Evolutionary conservation across 2,888 invertebrate species (phyloP).

Genomic region (Dexiosoma caninum): DNA sequence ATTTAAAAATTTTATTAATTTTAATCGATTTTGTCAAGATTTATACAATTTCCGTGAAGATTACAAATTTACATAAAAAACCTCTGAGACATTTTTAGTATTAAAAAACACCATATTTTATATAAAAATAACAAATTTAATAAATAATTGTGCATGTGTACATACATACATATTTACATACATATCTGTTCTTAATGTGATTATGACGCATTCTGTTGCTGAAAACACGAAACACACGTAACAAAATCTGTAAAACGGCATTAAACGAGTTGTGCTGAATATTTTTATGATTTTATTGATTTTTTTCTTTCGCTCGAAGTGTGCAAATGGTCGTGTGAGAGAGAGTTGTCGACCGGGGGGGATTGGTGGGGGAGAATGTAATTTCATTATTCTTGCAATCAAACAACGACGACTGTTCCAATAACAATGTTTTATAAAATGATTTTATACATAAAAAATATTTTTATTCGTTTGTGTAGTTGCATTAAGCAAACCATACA

Average conservation of each 20-base stretch:
- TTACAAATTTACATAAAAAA: slow-evolving; percentile 24
- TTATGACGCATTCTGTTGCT: slow-evolving; percentile 46
- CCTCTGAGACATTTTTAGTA: not conserved
- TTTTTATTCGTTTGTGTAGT: no score
- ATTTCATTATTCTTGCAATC: no score
- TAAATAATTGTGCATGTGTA: no score
- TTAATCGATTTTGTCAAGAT: not conserved
- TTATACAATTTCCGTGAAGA: slow-evolving; percentile 18
- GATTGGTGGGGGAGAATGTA: no score
- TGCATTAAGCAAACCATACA: no score
- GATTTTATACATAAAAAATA: no score
- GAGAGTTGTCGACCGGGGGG: no score
- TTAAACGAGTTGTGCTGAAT: slow-evolving; percentile 37
- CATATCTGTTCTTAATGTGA: slow-evolving; percentile 26
- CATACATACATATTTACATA: no score
- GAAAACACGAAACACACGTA: slow-evolving; percentile 10
- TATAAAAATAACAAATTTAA: slow-evolving; percentile 7
- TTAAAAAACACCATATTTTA: not conserved
- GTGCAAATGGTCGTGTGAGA: not conserved
- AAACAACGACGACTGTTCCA: not conserved
- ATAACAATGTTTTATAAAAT: no score
- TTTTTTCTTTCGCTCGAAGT: not conserved
- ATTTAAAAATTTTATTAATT: not conserved
- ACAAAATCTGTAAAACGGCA: slow-evolving; percentile 24
- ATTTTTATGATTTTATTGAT: slow-evolving; percentile 55